Base-by-base conservation (phyloP, 2,888 invertebrate species). In the Lagria hirta region DNA sequence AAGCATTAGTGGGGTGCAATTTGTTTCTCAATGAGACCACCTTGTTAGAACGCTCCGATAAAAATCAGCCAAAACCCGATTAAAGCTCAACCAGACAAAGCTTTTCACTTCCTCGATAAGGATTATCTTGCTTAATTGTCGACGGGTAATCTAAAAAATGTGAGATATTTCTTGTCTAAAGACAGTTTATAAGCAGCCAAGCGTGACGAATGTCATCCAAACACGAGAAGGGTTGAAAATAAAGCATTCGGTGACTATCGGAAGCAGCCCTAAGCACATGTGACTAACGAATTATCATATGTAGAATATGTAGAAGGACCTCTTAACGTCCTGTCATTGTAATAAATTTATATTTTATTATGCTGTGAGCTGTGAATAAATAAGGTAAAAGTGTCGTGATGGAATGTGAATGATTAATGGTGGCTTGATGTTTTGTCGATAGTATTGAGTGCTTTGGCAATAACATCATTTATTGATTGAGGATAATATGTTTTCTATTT, bases 331-430 rank as follows among this genome's bases (percentile, higher is more conserved):
- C 29, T 28, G 11, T 21, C 23, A 57, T 54, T 43, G 50, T 50
- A 50, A 49, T 49, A 42, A 49, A 46, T 46, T 43, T 43, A 43
- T 47, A 41, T 46, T 49, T 49, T 49, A 49, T 49, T 49, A 32
- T 32, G 49, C 20, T 29, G 26, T 18, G 32, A 44, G 16, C 37
- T 40, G 32, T 34, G 48, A 36, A 42, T 45, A 44, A 40, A 48
- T 35, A 40, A 30, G n/a, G n/a, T n/a, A n/a, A n/a, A n/a, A n/a
- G n/a, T n/a, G n/a, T n/a, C n/a, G n/a, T n/a, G n/a, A n/a, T n/a
- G n/a, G n/a, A n/a, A n/a, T n/a, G n/a, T n/a, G n/a, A n/a, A 13
- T 43, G 48, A 48, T 48, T 48, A 48, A 48, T 48, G 38, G 34
- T 23, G 24, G 18, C 22, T 35, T 26, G 42, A 47, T 47, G 33